These are phyloP conservation scores for Hirtodrosophila alboralis DNA, from an alignment of 2,888 invertebrate genomes.

Conservation along the genomic window DNA sequence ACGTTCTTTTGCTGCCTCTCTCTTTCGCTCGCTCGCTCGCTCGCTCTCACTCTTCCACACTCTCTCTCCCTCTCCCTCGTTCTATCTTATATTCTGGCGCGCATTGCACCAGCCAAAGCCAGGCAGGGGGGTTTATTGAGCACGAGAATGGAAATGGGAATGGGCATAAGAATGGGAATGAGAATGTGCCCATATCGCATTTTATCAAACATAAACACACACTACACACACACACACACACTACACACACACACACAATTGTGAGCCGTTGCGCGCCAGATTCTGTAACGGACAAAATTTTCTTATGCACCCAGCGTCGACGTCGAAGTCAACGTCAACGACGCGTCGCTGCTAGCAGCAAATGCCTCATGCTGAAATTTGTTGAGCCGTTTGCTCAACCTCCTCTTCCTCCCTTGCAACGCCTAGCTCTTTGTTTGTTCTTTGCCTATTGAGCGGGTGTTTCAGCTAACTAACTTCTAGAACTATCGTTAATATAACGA, in stretches of 20 bases:
- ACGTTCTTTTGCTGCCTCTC: constrained; percentile 42
- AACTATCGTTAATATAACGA: too few species aligned
- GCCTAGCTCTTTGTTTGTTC: constrained; percentile 8
- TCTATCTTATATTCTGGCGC: constrained; percentile 5
- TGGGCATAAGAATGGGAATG: constrained; percentile 31
- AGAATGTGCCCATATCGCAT: constrained; percentile 79
- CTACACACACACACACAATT: constrained; percentile 14
- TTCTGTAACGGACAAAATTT: constrained; percentile 77
- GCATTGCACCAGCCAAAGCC: constrained; percentile 52
- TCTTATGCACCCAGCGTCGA: constrained; percentile 62
- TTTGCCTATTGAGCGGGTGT: constrained; percentile 53
- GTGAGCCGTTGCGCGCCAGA: constrained; percentile 61
- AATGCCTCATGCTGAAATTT: constrained; percentile 56
- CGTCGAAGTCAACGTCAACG: constrained; percentile 14
- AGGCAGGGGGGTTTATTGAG: constrained; percentile 61
- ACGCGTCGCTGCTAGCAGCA: constrained; percentile 15
- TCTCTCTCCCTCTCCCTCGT: constrained; percentile 10
- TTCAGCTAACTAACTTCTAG: constrained; percentile 2
- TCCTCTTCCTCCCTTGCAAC: constrained; percentile 3
- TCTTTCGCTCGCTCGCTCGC: constrained; percentile 11
- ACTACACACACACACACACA: constrained; percentile 34
- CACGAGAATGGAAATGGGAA: constrained; percentile 41
- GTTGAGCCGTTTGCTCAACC: constrained; percentile 37
- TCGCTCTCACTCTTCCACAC: constrained; percentile 9
- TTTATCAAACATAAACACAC: constrained; percentile 77